Evolutionary conservation across 1,140 invertebrate genomes (phyloP).

Genomic region (Homarus americanus): DNA sequence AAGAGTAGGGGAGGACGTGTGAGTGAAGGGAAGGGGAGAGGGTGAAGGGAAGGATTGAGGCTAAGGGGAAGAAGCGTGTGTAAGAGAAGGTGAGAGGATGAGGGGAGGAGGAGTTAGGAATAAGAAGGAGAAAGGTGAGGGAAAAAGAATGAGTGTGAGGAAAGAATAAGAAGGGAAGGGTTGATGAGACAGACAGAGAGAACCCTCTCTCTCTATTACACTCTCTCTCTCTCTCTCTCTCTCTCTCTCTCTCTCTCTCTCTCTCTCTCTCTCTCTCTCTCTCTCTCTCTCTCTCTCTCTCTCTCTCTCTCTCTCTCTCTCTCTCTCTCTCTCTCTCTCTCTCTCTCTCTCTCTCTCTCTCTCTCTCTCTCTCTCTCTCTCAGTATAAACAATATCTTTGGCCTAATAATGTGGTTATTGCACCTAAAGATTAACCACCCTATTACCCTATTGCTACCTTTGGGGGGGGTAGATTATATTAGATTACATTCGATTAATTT

Average conservation of each 20-base stretch:
- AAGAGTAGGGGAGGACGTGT: not conserved
- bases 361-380: not conserved
- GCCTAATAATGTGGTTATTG: too few relatives aligned
- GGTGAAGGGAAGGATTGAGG: not conserved
- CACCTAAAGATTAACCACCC: too few relatives aligned
- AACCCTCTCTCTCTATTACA: not conserved
- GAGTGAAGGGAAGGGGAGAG: not conserved
- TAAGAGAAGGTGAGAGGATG: not conserved
- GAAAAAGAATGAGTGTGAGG: not conserved
- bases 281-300: not conserved
- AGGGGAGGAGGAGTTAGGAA: not conserved
- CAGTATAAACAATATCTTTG: too few relatives aligned
- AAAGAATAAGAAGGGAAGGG: not conserved
- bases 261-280: not conserved
- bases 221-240: not conserved
- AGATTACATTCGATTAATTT: too few relatives aligned
- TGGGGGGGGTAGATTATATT: too few relatives aligned
- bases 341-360: not conserved
- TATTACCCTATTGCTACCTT: too few relatives aligned
- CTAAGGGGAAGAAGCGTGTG: not conserved
- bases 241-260: not conserved
- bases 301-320: not conserved
- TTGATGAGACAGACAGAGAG: not conserved
- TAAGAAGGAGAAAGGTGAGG: not conserved
- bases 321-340: not conserved